A percentile compares a stretch with the other conserved stretches of the same genome.
Conservation (phyloP, 2,113 vertebrate species). For the Irena cyanogastra region DNA sequence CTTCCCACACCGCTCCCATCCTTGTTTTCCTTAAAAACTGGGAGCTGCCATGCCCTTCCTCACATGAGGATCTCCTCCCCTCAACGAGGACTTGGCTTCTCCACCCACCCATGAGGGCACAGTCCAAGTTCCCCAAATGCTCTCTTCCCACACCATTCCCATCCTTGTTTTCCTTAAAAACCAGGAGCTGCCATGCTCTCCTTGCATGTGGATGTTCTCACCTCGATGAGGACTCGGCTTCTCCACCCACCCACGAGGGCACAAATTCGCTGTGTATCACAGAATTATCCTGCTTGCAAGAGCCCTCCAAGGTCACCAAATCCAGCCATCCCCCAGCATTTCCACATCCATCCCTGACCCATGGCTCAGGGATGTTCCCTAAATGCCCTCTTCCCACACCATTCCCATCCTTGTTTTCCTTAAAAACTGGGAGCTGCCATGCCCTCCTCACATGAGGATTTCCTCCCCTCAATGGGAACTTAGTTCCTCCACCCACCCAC, state of each 20-base stretch:
- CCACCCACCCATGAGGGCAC: neutral
- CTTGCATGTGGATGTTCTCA: neutral
- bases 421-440: neutral
- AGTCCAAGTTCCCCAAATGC: neutral
- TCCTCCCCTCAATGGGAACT: neutral
- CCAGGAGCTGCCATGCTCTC: fast-evolving
- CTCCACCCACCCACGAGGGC: neutral
- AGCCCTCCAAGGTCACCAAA: neutral
- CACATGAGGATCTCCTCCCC: neutral
- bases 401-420: neutral
- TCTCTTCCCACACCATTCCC: too few relatives aligned
- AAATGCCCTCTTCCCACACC: neutral
- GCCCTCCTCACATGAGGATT: fast-evolving
- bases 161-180: too few relatives aligned
- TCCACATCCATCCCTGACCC: neutral
- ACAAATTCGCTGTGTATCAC: neutral
- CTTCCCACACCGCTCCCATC: neutral
- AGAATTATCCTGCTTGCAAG: neutral
- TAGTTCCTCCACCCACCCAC: neutral
- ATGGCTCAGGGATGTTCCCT: neutral
- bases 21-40: neutral
- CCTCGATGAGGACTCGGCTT: neutral
- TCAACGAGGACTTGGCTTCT: neutral
- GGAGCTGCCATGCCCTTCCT: neutral
- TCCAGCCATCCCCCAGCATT: neutral